Percentiles rank a stretch among this genome's conserved stretches.
Evolutionary conservation across 2,113 vertebrate species (phyloP).

Genomic region (Hyaena hyaena): DNA sequence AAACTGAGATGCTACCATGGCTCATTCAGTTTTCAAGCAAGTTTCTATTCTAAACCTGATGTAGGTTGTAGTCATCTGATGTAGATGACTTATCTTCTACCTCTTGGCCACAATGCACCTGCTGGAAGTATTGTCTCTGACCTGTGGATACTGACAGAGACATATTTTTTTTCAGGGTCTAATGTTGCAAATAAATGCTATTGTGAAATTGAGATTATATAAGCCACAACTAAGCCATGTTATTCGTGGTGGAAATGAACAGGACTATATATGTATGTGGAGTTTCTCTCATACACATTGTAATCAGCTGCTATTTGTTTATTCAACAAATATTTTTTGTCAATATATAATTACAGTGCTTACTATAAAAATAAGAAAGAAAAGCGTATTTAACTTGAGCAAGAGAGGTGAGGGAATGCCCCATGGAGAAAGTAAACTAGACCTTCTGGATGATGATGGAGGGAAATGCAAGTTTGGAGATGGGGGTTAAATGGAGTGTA

Average conservation of each 20-base stretch:
- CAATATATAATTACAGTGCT: not conserved
- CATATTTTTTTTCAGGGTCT: not conserved
- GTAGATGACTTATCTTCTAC: not conserved
- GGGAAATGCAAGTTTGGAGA: not conserved
- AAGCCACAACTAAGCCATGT: not conserved
- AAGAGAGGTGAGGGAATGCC: not conserved
- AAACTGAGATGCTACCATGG: slow-evolving; percentile 35
- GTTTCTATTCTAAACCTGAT: not conserved
- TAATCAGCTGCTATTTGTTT: not conserved
- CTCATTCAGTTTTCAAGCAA: not conserved
- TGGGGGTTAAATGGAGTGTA: not conserved
- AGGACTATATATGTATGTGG: not conserved
- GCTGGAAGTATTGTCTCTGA: not conserved
- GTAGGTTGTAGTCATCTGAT: too few species aligned
- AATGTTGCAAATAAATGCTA: not conserved
- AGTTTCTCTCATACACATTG: not conserved
- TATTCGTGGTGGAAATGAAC: not conserved
- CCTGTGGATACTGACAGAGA: not conserved
- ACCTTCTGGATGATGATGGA: not conserved
- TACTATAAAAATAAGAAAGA: slow-evolving; percentile 12
- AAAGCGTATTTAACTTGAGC: not conserved
- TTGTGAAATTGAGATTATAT: not conserved
- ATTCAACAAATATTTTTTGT: not conserved
- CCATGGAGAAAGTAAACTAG: not conserved
- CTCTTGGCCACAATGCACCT: not conserved